Conservation (phyloP, 1,140 invertebrate species). For the Euglossa dilemma region DNA sequence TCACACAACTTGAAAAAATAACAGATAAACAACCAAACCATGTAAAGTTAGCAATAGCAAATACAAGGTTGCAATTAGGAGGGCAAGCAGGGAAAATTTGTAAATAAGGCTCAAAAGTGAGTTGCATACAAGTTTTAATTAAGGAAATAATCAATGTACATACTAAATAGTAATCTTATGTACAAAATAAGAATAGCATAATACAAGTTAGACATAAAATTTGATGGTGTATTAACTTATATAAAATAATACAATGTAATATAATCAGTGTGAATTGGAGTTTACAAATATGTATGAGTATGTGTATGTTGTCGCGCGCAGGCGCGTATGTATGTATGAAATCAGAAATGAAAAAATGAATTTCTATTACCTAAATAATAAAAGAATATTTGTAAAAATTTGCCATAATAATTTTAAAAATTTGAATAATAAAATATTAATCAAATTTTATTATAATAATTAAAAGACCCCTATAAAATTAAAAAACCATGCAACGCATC, state of each 20-base stretch:
- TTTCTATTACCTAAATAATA: conserved; percentile 20
- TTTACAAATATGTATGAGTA: conserved; percentile 9
- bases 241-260: conserved; percentile 50
- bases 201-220: conserved; percentile 67
- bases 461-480: conserved; percentile 2
- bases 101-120: conserved; percentile 80
- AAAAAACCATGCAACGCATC: conserved; percentile 22
- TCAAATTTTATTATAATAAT: conserved; percentile 12
- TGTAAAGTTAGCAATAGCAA: conserved; percentile 60
- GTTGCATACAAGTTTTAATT: conserved; percentile 80
- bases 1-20: conserved; percentile 41
- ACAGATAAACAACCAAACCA: conserved; percentile 54
- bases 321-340: background rate
- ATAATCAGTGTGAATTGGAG: conserved; percentile 17
- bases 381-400: conserved; percentile 1
- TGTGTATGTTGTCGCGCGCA: background rate
- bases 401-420: background rate
- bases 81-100: conserved; percentile 73
- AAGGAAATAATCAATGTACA: conserved; percentile 77
- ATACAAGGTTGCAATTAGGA: conserved; percentile 67
- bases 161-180: conserved; percentile 80
- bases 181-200: conserved; percentile 76
- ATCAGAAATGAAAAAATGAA: conserved; percentile 43
- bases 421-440: conserved; percentile 8
- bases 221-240: conserved; percentile 66